Evolutionary conservation across 2,888 invertebrate genomes (phyloP).

Genomic region (Apoda limacodes): DNA sequence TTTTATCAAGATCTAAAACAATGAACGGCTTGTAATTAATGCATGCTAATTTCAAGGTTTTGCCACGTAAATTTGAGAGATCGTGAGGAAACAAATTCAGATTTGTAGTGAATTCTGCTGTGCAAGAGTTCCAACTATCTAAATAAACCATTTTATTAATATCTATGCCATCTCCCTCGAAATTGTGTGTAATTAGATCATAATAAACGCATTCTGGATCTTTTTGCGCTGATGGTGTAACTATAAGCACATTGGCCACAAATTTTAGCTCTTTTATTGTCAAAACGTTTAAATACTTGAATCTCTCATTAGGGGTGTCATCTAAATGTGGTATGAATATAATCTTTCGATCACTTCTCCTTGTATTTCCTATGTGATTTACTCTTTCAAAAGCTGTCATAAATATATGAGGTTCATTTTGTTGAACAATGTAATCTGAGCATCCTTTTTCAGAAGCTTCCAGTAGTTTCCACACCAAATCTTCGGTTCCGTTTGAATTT

Average conservation of each 20-base stretch:
- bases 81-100: slow-evolving; percentile 59
- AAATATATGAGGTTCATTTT: slow-evolving; percentile 40
- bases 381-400: slow-evolving; percentile 47
- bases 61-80: slow-evolving; percentile 52
- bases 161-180: slow-evolving; percentile 35
- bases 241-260: slow-evolving; percentile 42
- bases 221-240: slow-evolving; percentile 23
- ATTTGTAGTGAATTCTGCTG: slow-evolving; percentile 31
- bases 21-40: slow-evolving; percentile 73
- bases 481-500: slow-evolving; percentile 24
- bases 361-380: slow-evolving; percentile 38
- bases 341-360: slow-evolving; percentile 56
- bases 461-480: slow-evolving; percentile 30
- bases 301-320: too few species aligned
- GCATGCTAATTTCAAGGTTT: slow-evolving; percentile 58
- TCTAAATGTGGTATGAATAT: slow-evolving; percentile 50
- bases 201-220: too few species aligned
- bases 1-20: slow-evolving; percentile 48
- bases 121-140: slow-evolving; percentile 51
- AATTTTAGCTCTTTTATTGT: slow-evolving; percentile 36
- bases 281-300: slow-evolving; percentile 35
- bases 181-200: slow-evolving; percentile 52
- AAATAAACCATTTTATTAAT: slow-evolving; percentile 33
- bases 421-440: slow-evolving; percentile 52
- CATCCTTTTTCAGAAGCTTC: slow-evolving; percentile 53